Evolutionary conservation across 1,140 invertebrate genomes (phyloP).

Genomic region (Bombus ignitus): DNA sequence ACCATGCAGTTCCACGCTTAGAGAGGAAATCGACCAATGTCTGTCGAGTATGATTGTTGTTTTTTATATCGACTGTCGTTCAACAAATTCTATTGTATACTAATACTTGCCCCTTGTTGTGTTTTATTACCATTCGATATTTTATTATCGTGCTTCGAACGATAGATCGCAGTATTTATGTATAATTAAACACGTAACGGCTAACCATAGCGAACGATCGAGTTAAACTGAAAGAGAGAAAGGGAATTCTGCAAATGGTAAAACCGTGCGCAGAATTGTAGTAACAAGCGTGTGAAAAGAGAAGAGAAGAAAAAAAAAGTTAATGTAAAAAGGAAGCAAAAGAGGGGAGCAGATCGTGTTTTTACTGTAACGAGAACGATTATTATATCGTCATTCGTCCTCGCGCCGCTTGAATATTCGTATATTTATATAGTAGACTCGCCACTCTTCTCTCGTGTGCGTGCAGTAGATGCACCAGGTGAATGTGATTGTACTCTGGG

Average conservation of each 20-base stretch:
- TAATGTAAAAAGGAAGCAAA: neutral
- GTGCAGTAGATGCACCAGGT: conserved; percentile 4
- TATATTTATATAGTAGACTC: conserved; percentile 51
- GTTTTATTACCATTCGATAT: conserved; percentile 77
- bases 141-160: conserved; percentile 76
- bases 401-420: conserved; percentile 47
- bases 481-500: conserved; percentile 30
- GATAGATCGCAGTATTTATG: conserved; percentile 70
- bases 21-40: conserved; percentile 22
- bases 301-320: neutral
- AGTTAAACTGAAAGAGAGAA: neutral
- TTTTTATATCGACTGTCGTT: conserved; percentile 70
- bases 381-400: conserved; percentile 41
- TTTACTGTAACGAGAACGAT: conserved; percentile 40
- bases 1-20: neutral
- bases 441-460: conserved; percentile 13
- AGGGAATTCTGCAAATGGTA: neutral
- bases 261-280: neutral
- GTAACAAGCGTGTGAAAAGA: neutral
- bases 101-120: conserved; percentile 75
- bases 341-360: neutral
- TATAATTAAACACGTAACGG: conserved; percentile 63
- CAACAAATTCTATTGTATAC: conserved; percentile 66
- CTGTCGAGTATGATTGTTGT: conserved; percentile 73
- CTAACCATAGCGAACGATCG: conserved; percentile 46